Evolutionary conservation across 2,888 invertebrate genomes (phyloP), one percentile per base, ranked within the genome.

Genomic region (Parelbella ahira): DNA sequence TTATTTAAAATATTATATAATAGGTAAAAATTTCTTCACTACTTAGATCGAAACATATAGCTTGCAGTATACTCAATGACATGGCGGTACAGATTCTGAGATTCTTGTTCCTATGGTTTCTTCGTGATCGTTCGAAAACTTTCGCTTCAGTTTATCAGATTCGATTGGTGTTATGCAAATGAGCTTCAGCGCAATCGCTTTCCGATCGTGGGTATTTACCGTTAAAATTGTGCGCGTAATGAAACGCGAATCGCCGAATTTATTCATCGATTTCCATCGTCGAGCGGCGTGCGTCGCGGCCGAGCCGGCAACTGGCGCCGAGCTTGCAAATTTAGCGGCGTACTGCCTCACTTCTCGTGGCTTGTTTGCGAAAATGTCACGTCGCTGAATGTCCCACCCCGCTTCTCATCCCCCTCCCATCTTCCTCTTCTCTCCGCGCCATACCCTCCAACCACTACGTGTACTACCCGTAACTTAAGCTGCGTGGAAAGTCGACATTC

Each of bases 351-450:
- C 52, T 63, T 48, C 56, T 64, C 63, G 62, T 56, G 58, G 67
- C 69, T 76, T 78, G 74, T 80, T 80, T 79, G 74, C 69, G 71
- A 76, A 72, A 78, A 78, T 80, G 75, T 77, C 80, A 79, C 79
- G 76, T 77, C 68, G 64, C 58, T 50, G 54, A 58, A 58, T 52
- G 58, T 59, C 52, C 59, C 56, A 45, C 53, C 57, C 53, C 49
- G 48, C 52, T 51, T 46, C 47, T 29, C 48, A 42, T 47, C 48
- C 50, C 46, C 48, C 47, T 45, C 44, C 49, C 43, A 47, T 48
- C 47, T 45, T 44, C 49, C 43, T 46, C 48, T 15, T 4, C 49
- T 47, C 42, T 50, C 45, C 51, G 49, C 51, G 48, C 46, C 46
- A 33, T 50, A 49, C 47, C 28, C 42, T 28, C 34, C 29, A 54